Evolutionary conservation across 2,888 invertebrate genomes (phyloP).

Genomic region (Pocota personata): DNA sequence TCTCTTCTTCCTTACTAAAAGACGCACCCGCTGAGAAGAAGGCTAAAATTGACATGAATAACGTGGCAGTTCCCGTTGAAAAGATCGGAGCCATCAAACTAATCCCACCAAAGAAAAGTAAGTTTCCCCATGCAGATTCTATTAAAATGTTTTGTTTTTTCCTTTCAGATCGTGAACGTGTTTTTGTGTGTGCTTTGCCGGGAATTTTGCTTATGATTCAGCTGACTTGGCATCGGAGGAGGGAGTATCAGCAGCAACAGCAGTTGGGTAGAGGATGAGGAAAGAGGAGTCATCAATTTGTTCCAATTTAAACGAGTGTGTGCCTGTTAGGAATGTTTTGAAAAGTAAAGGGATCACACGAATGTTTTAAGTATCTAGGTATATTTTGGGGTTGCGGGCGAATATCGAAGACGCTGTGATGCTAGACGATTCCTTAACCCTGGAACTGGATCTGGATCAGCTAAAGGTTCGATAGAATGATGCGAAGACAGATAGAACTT

Average conservation of each 20-base stretch:
- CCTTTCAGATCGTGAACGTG: conserved; percentile 43
- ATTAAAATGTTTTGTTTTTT: conserved; percentile 76
- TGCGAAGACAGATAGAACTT: not conserved
- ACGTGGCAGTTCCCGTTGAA: conserved; percentile 84
- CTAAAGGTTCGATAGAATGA: not conserved
- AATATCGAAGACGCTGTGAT: conserved; percentile 7
- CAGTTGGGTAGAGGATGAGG: conserved; percentile 67
- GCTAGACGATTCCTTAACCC: not conserved
- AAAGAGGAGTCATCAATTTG: conserved; percentile 69
- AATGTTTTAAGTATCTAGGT: conserved; percentile 36
- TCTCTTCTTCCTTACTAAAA: conserved; percentile 43
- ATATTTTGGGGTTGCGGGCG: conserved; percentile 3
- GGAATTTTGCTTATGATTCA: conserved; percentile 60
- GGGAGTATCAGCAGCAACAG: not conserved
- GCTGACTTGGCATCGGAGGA: not conserved
- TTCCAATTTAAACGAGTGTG: conserved; percentile 23
- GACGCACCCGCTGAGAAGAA: conserved; percentile 89
- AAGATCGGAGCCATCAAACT: conserved; percentile 93
- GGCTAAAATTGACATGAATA: conserved; percentile 85
- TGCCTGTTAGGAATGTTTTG: conserved; percentile 30
- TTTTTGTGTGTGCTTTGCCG: conserved; percentile 57
- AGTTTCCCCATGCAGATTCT: conserved; percentile 84
- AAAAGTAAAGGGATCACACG: conserved; percentile 28
- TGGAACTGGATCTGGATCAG: conserved; percentile 36
- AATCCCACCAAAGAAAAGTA: conserved; percentile 95